Conservation (phyloP, 2,888 invertebrate species). For the Phrixothrix hirtus region DNA sequence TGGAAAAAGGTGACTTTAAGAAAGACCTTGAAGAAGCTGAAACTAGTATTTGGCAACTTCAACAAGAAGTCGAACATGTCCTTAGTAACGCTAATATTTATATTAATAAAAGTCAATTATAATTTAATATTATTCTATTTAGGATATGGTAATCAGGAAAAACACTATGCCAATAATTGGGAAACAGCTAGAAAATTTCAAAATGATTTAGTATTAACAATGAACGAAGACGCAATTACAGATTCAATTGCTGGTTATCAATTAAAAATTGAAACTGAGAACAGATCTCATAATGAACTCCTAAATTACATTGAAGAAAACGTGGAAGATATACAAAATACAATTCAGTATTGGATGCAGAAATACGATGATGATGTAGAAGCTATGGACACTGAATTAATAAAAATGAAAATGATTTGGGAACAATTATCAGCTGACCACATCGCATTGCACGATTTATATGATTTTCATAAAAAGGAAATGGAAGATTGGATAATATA, state of each 20-base stretch:
- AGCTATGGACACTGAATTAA: constrained; percentile 38
- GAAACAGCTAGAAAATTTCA: constrained; percentile 44
- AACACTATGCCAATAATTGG: constrained; percentile 41
- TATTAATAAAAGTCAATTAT: too few species aligned
- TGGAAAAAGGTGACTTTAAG: constrained; percentile 12
- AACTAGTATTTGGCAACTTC: constrained; percentile 10
- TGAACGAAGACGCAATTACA: constrained; percentile 34
- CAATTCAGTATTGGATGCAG: constrained; percentile 47
- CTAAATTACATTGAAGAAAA: constrained; percentile 42
- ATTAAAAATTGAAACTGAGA: constrained; percentile 39
- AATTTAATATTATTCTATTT: too few species aligned
- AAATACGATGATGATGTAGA: constrained; percentile 47
- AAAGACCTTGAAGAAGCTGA: constrained; percentile 17
- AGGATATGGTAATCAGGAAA: constrained; percentile 16
- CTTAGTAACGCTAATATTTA: too few species aligned
- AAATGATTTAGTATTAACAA: constrained; percentile 37
- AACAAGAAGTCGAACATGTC: constrained; percentile 16
- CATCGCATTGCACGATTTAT: constrained; percentile 29
- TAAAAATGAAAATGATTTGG: constrained; percentile 36
- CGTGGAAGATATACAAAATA: constrained; percentile 41
- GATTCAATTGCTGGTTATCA: constrained; percentile 33
- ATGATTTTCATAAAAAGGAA: constrained; percentile 36
- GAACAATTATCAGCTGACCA: constrained; percentile 40
- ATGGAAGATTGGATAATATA: constrained; percentile 43
- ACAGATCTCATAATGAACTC: constrained; percentile 42